Evolutionary conservation across 1,140 invertebrate genomes (phyloP).

Genomic region (Antheraea mylitta): DNA sequence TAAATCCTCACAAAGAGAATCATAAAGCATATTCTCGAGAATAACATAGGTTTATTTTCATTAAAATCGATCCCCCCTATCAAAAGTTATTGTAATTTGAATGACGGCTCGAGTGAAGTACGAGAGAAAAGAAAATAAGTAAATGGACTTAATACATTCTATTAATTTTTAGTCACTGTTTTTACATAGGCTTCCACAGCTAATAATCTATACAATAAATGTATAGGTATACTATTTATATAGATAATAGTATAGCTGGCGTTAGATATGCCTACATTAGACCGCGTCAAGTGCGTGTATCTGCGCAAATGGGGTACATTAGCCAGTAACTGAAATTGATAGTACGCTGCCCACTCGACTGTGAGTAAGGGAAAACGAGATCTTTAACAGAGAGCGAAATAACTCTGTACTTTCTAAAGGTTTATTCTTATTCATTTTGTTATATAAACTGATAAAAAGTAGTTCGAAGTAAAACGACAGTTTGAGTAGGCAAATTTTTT

Average conservation of each 20-base stretch:
- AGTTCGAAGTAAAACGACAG: not conserved
- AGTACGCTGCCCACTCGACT: slow-evolving; percentile 19
- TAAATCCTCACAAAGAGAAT: too few relatives aligned
- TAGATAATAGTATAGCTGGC: not conserved
- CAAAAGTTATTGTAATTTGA: too few relatives aligned
- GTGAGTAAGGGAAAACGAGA: slow-evolving; percentile 22
- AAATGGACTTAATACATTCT: too few relatives aligned
- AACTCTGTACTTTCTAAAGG: not conserved
- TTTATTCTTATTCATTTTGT: not conserved
- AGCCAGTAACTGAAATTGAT: slow-evolving; percentile 14
- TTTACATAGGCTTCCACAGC: too few relatives aligned
- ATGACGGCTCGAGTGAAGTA: too few relatives aligned
- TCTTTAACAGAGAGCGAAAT: slow-evolving; percentile 6
- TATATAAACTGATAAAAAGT: not conserved
- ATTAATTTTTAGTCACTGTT: too few relatives aligned
- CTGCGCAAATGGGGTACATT: slow-evolving; percentile 9
- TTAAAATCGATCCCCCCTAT: too few relatives aligned
- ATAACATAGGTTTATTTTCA: too few relatives aligned
- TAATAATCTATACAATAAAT: too few relatives aligned
- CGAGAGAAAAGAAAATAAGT: too few relatives aligned
- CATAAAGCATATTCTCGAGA: too few relatives aligned
- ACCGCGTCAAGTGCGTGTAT: not conserved
- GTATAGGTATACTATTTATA: too few relatives aligned
- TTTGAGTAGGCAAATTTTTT: not conserved
- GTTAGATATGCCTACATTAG: not conserved